These are phyloP conservation scores for Augiades crinisus DNA, from an alignment of 2,888 invertebrate species.

Conservation along the genomic window DNA sequence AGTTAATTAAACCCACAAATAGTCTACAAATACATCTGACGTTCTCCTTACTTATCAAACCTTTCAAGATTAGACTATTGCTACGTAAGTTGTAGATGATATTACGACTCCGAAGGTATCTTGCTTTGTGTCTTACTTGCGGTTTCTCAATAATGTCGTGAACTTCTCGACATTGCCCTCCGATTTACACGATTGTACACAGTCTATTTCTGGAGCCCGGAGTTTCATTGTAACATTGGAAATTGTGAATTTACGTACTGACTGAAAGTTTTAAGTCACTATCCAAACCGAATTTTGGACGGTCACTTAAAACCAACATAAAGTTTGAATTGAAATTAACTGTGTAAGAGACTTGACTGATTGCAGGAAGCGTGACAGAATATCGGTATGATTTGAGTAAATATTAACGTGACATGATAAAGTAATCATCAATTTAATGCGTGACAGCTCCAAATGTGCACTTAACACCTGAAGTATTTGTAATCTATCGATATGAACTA, in stretches of 20 bases:
- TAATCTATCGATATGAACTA: too few relatives aligned
- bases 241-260: constrained; percentile 5
- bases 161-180: constrained; percentile 13
- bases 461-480: too few relatives aligned
- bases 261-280: constrained; percentile 8
- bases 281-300: constrained; percentile 1
- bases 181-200: constrained; percentile 17
- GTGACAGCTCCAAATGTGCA: too few relatives aligned
- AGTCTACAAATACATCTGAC: too few relatives aligned
- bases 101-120: constrained; percentile 9
- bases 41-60: too few relatives aligned
- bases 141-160: constrained; percentile 13
- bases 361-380: background rate
- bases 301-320: background rate
- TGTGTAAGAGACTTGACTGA: background rate
- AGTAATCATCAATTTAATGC: too few relatives aligned
- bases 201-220: constrained; percentile 10
- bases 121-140: background rate
- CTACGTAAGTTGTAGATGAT: constrained; percentile 1
- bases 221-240: constrained; percentile 3
- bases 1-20: too few relatives aligned
- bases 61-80: background rate
- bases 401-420: too few relatives aligned
- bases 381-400: too few relatives aligned
- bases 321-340: background rate